Percentiles rank a stretch among this genome's conserved stretches.
Evolutionary conservation across 2,888 invertebrate species (phyloP).

Genomic region (Agriopis leucophaearia): DNA sequence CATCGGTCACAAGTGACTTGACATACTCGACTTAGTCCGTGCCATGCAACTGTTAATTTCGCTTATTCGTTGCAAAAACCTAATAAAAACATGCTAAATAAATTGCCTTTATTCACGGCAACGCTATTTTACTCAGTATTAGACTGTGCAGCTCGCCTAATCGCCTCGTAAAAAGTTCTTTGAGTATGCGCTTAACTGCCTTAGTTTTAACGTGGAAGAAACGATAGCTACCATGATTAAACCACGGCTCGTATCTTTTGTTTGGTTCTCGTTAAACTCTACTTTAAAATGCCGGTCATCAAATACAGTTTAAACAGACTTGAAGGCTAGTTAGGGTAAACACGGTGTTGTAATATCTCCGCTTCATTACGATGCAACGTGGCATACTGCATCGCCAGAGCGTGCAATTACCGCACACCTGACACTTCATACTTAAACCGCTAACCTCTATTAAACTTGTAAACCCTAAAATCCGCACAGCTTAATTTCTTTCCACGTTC

Average conservation of each 20-base stretch:
- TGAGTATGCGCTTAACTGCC: conserved; percentile 52
- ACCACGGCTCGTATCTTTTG: conserved; percentile 22
- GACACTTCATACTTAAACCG: conserved; percentile 62
- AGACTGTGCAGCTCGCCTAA: conserved; percentile 57
- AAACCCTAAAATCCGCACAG: conserved; percentile 72
- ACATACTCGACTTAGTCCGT: too few species aligned
- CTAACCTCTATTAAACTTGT: conserved; percentile 68
- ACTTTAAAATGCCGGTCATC: conserved; percentile 29
- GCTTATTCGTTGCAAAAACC: conserved; percentile 10
- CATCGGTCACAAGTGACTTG: too few species aligned
- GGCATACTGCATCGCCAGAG: conserved; percentile 27
- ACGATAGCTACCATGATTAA: conserved; percentile 43
- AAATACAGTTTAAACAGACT: conserved; percentile 27
- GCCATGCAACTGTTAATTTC: too few species aligned
- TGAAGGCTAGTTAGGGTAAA: conserved; percentile 29
- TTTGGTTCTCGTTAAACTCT: conserved; percentile 24
- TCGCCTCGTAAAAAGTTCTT: conserved; percentile 63
- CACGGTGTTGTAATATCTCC: conserved; percentile 21
- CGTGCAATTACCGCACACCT: conserved; percentile 45
- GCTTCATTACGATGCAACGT: conserved; percentile 35
- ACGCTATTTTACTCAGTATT: conserved; percentile 56
- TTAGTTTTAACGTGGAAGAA: conserved; percentile 54
- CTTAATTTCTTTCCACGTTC: conserved; percentile 81
- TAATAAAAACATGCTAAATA: conserved; percentile 46
- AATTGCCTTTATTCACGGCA: conserved; percentile 53